These are phyloP conservation scores for Drosophila jambulina DNA, from an alignment of 1,140 invertebrate genomes.

Conservation along the genomic window DNA sequence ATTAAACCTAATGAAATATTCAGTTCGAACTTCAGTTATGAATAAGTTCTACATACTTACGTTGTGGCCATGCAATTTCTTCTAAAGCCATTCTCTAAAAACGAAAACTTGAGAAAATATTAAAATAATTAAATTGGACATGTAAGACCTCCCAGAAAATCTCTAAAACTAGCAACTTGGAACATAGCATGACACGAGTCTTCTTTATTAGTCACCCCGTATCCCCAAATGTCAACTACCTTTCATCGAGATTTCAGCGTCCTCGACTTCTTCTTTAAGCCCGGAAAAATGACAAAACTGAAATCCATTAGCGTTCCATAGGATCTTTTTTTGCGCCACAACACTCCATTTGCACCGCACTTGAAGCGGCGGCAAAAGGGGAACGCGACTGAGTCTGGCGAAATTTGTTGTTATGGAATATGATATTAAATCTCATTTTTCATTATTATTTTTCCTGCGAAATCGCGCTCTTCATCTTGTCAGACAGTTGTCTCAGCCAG, in stretches of 20 bases:
- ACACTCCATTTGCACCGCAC: slow-evolving; percentile 41
- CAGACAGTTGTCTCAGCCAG: slow-evolving; percentile 53
- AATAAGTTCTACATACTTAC: neutral
- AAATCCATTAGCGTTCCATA: slow-evolving; percentile 33
- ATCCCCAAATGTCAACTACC: neutral
- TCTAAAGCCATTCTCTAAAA: neutral
- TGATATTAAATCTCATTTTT: slow-evolving; percentile 67
- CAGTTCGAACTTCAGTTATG: neutral
- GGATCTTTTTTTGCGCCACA: slow-evolving; percentile 12
- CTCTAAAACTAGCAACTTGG: too few species aligned
- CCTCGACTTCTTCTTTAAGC: slow-evolving; percentile 8
- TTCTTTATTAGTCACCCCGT: neutral
- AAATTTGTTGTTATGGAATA: slow-evolving; percentile 63
- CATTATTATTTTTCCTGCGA: slow-evolving; percentile 64
- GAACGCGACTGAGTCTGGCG: slow-evolving; percentile 12
- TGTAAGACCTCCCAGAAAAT: neutral
- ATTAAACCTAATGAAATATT: neutral
- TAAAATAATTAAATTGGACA: neutral
- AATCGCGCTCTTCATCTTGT: slow-evolving; percentile 54
- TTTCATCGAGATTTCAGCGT: slow-evolving; percentile 9
- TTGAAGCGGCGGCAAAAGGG: slow-evolving; percentile 2
- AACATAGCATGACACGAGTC: neutral
- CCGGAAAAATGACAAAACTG: slow-evolving; percentile 28
- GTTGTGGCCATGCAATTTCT: neutral
- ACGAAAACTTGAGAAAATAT: neutral